phyloP scores from a whole-genome alignment of 2,797 vertebrate genomes.

The Meriones psammophilus region DNA sequence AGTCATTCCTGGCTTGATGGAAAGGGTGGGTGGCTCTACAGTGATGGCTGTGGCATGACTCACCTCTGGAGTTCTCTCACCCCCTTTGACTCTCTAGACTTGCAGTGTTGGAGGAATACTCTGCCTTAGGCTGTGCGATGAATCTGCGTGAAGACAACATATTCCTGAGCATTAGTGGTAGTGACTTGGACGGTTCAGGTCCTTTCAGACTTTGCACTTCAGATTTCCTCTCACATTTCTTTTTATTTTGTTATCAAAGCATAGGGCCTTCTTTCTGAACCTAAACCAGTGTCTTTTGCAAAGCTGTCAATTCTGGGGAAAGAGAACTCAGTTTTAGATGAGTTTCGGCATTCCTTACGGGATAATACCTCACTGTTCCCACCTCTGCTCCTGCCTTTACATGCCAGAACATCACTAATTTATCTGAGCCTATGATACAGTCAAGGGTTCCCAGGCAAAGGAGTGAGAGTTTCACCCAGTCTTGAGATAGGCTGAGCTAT shows the following conservation, averaged over 20 bases:
- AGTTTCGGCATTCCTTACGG: not conserved
- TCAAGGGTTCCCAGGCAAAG: not conserved
- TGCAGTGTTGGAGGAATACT: not conserved
- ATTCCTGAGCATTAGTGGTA: not conserved
- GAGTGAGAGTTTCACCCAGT: not conserved
- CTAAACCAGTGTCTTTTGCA: not conserved
- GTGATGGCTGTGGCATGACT: conserved; percentile 66
- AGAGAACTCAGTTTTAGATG: conserved; percentile 22
- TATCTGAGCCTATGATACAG: not conserved
- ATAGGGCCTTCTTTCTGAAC: not conserved
- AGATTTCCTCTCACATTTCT: conserved; percentile 28
- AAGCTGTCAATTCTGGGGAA: conserved; percentile 3
- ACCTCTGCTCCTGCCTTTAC: not conserved
- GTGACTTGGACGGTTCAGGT: not conserved
- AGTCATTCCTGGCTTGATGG: conserved; percentile 71
- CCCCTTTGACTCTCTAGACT: conserved; percentile 48
- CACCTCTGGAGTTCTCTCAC: conserved; percentile 41
- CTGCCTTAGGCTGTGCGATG: not conserved
- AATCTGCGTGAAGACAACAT: not conserved
- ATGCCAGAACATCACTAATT: not conserved
- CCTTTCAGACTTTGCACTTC: not conserved
- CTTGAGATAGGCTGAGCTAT: not conserved
- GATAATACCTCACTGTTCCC: not conserved
- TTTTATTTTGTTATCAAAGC: conserved; percentile 36
- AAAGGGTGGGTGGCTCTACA: conserved; percentile 49